Base-by-base conservation (phyloP, 1,140 invertebrate genomes). In the Procambarus clarkii region DNA sequence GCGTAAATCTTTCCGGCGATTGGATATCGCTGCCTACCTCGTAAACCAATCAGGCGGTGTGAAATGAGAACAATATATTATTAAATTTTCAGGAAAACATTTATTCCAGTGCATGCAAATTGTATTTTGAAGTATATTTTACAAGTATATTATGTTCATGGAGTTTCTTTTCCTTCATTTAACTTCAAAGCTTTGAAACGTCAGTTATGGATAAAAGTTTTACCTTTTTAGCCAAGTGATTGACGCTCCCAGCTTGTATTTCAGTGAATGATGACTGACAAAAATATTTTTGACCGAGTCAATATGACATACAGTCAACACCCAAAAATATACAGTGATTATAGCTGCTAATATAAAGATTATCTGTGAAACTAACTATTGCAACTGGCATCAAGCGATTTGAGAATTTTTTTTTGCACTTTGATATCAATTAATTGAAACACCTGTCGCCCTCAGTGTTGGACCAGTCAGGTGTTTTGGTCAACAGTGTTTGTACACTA, bases 361-460 rank as follows among this genome's bases (percentile, higher is more conserved):
- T 69, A 83, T 69, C 81, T 82, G 45, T 82, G 80, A 24, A 34
- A 3, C 80, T 46, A 34, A 18, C 45, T 34, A 45, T 45, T 46
- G 34, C 58, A 46, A 46, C 54, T 69, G 45, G 21, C 34, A 69
- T 46, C 34, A 46, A 69, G 21, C 13, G 81, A 44, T 83, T 83
- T 83, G 58, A 21, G n/a, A n/a, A n/a, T n/a, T n/a, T 83, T 83
- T 7, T 83, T 83, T 83, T 83, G 45, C 15, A 45, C 5, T 50
- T 5, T 44, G 58, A 69, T 69, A 8, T 64, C 18, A 69, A 15
- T 83, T 83, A 69, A 69, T 83, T 83, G 60, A 83, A 83, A 69
- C 81, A 83, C 81, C 81, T 83, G 81, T 83, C 58, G 9, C 60
- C 81, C 15, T n/a, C n/a, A n/a, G n/a, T n/a, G n/a, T n/a, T n/a